Evolutionary conservation across 2,113 vertebrate species (phyloP).

Genomic region (Aspidoscelis tigris): DNA sequence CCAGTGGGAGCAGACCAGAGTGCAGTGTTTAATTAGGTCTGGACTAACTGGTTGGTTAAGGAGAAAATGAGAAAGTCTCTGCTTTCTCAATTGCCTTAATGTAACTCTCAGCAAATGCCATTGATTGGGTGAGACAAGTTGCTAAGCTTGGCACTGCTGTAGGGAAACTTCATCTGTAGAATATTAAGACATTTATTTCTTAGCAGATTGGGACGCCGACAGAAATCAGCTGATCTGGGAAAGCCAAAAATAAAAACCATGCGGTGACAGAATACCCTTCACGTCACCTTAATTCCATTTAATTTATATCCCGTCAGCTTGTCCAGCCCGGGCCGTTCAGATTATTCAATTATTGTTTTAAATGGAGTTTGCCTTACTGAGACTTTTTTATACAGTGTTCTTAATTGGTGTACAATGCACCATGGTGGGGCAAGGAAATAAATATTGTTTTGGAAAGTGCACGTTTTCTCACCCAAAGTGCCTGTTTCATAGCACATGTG

Average conservation of each 20-base stretch:
- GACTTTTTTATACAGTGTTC: too few relatives aligned
- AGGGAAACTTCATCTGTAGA: not conserved
- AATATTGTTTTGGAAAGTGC: too few relatives aligned
- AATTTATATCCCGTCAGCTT: too few relatives aligned
- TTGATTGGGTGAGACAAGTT: not conserved
- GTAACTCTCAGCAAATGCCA: not conserved
- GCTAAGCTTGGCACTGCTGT: not conserved
- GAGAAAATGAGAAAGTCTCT: constrained; percentile 1
- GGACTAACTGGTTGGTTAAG: constrained; percentile 9
- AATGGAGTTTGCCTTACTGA: too few relatives aligned
- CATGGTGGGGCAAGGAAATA: too few relatives aligned
- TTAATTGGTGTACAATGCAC: too few relatives aligned
- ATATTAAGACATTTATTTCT: not conserved
- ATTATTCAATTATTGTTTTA: too few relatives aligned
- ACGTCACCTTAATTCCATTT: too few relatives aligned
- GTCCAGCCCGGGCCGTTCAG: too few relatives aligned
- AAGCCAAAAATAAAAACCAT: not conserved
- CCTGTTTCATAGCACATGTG: too few relatives aligned
- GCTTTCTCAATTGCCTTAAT: not conserved
- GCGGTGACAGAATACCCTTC: not conserved
- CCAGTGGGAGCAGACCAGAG: constrained; percentile 10
- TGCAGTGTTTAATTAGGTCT: constrained; percentile 5
- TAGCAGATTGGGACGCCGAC: not conserved
- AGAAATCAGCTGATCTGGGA: not conserved
- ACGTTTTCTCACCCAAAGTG: too few relatives aligned